Evolutionary conservation across 2,797 vertebrate genomes (phyloP).

Genomic region (Phaenicophaeus curvirostris): DNA sequence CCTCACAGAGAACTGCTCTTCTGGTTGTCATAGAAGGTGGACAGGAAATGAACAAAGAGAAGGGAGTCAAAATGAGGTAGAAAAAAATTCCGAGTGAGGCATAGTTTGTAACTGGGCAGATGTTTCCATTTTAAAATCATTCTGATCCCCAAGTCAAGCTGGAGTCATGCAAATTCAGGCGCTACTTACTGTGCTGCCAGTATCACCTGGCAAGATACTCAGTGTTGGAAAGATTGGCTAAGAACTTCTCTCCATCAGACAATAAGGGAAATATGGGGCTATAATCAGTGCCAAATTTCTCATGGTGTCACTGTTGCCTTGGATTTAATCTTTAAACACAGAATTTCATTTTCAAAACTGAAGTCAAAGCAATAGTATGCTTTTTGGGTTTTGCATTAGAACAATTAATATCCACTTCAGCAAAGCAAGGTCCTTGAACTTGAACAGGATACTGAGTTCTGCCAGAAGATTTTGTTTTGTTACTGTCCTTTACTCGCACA

Average conservation of each 20-base stretch:
- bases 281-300: background rate
- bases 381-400: background rate
- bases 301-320: background rate
- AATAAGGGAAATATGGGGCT: background rate
- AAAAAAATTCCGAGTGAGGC: background rate
- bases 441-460: background rate
- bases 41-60: background rate
- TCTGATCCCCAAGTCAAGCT: background rate
- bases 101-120: background rate
- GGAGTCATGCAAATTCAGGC: background rate
- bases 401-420: background rate
- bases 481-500: background rate
- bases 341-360: background rate
- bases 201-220: background rate
- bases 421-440: background rate
- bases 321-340: background rate
- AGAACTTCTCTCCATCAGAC: background rate
- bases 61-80: background rate
- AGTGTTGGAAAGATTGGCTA: background rate
- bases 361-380: background rate
- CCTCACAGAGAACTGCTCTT: background rate
- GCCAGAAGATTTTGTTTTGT: background rate
- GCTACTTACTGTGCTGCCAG: background rate
- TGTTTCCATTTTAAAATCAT: background rate
- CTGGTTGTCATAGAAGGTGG: background rate